Base-by-base conservation (phyloP, 1,140 invertebrate genomes). In the Drosophila azteca region DNA sequence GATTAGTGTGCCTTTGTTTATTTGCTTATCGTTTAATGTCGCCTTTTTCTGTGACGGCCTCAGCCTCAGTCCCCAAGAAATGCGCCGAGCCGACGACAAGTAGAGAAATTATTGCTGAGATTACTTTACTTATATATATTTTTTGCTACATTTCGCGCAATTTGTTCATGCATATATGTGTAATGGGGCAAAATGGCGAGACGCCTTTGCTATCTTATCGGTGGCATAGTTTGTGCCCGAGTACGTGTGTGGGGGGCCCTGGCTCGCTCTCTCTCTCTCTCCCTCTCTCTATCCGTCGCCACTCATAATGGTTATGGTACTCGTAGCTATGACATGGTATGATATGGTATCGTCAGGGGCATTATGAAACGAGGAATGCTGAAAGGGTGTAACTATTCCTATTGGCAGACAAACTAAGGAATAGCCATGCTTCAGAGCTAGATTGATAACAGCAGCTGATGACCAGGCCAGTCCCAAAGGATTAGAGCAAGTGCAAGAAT, bases 151-250 rank as follows among this genome's bases (percentile, higher is more conserved):
- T 73, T 73, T 73, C 60, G 69, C 68, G 35, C 69, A 29, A 39
- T 55, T 57, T 17, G 35, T 39, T 13, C 35, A 39, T 39, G 11
- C 35, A 39, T 20, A 31, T 35, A 52, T 31, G n/a, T 68, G 64
- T 68, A 68, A 68, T 68, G 64, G 66, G 61, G 61, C 31, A 43
- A 68, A 59, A 61, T 62, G 69, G 52, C 69, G 59, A 73, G 70
- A 73, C 69, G 69, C 45, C 57, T 31, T 71, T 59, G 59, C 69
- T 73, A 73, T 73, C 70, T 73, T 73, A 73, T 73, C 70, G 51
- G 39, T 35, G 59, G 6, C 69, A 73, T 35, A 57, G 51, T 73
- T 54, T 45, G 35, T 72, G 69, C 45, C 49, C 66, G 61, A 54
- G 55, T 50, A 43, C 58, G 39, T 39, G 51, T 53, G 15, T 20